Evolutionary conservation across 2,113 vertebrate genomes (phyloP), one percentile per base, ranked within the genome.

Genomic region (Phainopepla nitens): DNA sequence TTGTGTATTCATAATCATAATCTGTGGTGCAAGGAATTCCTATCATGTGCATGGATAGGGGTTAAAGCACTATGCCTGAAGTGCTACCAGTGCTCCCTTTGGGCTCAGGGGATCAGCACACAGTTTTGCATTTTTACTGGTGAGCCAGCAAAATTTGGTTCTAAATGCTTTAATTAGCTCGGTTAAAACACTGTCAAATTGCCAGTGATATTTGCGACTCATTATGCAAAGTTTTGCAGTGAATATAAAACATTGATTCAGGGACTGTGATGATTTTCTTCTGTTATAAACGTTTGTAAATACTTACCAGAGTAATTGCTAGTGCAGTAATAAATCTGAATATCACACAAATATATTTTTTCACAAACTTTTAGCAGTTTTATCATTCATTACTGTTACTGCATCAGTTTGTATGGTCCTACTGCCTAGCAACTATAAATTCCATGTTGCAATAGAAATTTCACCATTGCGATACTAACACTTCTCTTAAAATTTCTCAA

Each of bases 41-140:
- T 9, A 1, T 44, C 7, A 13, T 15, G 10, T 57, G 8, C 3
- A 1, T 62, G 39, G 47, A n/a, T 10, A 69, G 25, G 15, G 3
- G 15, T 61, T 80, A 78, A 65, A 91, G 15, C n/a, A 44, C n/a
- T 42, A 15, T 5, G 10, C 17, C 23, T 6, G 6, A 58, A 79
- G 25, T 77, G 19, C 11, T 81, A 13, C 15, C 45, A 25, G 3
- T 9, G 13, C 15, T 80, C n/a, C 11, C 24, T 84, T 91, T 65
- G 56, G 45, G n/a, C 5, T 62, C 61, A 45, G 20, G 10, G 15
- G 13, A 23, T 50, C 51, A 82, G n/a, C 47, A 95, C 80, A 42
- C 3, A 29, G 25, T 35, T 76, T 50, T 31, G 16, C 31, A 50
- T 50, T 66, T 61, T 56, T 41, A 7, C 31, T 69, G 16, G 9